Percentiles rank a stretch among this genome's conserved stretches.
phyloP scores from a whole-genome alignment of 2,797 vertebrate species.

The Danio choprae region DNA sequence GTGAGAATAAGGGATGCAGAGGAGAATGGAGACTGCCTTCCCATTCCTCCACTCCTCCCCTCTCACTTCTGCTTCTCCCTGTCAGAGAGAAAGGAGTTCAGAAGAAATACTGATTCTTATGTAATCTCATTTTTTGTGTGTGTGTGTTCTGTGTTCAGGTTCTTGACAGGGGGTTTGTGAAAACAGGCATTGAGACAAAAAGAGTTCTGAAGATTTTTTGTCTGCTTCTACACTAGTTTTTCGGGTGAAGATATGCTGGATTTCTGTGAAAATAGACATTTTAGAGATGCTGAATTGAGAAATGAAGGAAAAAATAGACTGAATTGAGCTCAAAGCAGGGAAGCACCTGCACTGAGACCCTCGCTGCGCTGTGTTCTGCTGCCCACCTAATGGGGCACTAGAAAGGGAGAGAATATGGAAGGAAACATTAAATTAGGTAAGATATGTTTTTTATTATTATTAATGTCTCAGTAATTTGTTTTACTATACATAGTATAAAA shows the following conservation, averaged over 20 bases:
- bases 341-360: slow-evolving; percentile 76
- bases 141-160: slow-evolving; percentile 7
- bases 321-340: slow-evolving; percentile 69
- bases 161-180: slow-evolving; percentile 45
- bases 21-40: slow-evolving; percentile 63
- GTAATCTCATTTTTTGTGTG: slow-evolving; percentile 33
- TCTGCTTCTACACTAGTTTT: not conserved
- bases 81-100: slow-evolving; percentile 42
- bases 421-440: slow-evolving; percentile 40
- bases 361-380: slow-evolving; percentile 55
- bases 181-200: slow-evolving; percentile 11
- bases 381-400: slow-evolving; percentile 66
- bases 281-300: slow-evolving; percentile 33
- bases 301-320: slow-evolving; percentile 56
- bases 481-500: no score
- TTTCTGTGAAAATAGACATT: slow-evolving; percentile 42
- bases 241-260: slow-evolving; percentile 38
- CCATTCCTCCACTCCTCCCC: slow-evolving; percentile 50
- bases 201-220: slow-evolving; percentile 44
- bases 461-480: not conserved
- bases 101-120: slow-evolving; percentile 48
- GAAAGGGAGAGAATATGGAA: slow-evolving; percentile 52
- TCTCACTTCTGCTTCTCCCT: slow-evolving; percentile 41
- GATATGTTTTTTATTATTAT: not conserved
- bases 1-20: slow-evolving; percentile 65